Base-by-base conservation (phyloP, 2,113 vertebrate species). In the Phycodurus eques region DNA sequence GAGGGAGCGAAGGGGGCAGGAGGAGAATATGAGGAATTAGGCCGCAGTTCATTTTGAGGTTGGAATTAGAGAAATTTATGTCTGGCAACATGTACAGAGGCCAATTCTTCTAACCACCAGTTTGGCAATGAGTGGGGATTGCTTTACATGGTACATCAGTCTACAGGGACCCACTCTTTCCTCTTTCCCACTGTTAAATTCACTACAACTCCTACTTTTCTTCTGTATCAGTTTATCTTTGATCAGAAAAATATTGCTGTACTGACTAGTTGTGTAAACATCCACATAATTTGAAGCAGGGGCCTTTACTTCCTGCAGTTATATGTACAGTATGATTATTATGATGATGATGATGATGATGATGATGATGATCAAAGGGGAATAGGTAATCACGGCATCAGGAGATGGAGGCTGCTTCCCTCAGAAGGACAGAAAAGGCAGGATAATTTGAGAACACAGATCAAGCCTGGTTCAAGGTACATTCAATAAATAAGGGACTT, bases 221-320 rank as follows among this genome's bases (percentile, higher is more conserved):
- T 75, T 85, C 61, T 22, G 12, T 64, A 88, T 56, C 79, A 90
- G 86, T 94, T 94, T 94, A 94, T 95, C 93, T 94, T 94, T 93
- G 88, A 94, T 95, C 92, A 90, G 91, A 93, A 56, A 92, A 65
- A 92, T 93, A 94, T 93, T 90, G 90, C 88, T 94, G 87, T 73
- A 76, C 56, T 67, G 91, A 83, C 80, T 76, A 64, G 79, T 81
- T 92, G 92, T 91, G 85, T 93, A 94, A 97, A 95, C 87, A 92
- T 84, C 68, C 84, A 81, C 90, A 89, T 92, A 92, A 94, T 93
- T 94, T 94, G 86, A 90, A 87, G 87, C 75, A 93, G 88, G 90
- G 95, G 88, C 92, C 88, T 93, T 89, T 87, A 89, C 92, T 94
- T 96, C 93, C 94, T 94, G 92, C 87, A 88, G 90, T 90, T 94